Evolutionary conservation across 1,140 invertebrate genomes (phyloP).

Genomic region (Spodoptera frugiperda): DNA sequence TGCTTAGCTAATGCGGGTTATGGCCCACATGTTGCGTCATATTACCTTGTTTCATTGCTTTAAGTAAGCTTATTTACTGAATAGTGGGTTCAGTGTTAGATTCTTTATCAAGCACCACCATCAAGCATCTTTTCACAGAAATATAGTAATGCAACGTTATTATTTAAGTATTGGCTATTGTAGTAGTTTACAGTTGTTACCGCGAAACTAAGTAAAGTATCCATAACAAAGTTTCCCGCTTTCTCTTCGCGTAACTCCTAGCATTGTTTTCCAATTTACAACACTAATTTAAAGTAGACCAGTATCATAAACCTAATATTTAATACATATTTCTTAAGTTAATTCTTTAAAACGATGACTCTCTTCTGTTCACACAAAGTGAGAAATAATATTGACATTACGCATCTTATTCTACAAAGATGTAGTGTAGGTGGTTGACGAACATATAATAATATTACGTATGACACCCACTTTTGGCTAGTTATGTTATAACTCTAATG

Average conservation of each 20-base stretch:
- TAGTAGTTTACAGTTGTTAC: constrained; percentile 37
- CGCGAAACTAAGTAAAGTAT: constrained; percentile 66
- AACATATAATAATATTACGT: no score
- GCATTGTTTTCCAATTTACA: constrained; percentile 72
- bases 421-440: no score
- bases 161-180: constrained; percentile 10
- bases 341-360: background rate
- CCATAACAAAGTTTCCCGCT: constrained; percentile 74
- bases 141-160: no score
- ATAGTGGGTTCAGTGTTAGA: no score
- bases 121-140: no score
- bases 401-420: no score
- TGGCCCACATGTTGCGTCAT: constrained; percentile 14
- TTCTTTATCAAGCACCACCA: background rate
- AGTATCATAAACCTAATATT: constrained; percentile 1
- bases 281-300: constrained; percentile 51
- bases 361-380: background rate
- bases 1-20: background rate
- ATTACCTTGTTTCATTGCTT: no score
- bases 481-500: background rate
- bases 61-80: no score
- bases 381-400: no score
- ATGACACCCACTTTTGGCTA: no score
- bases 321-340: background rate
- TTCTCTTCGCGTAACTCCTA: constrained; percentile 73